A percentile compares a stretch with the other conserved stretches of the same genome.
Conservation (phyloP, 2,797 vertebrate genomes). For the Syndactyla subalaris region DNA sequence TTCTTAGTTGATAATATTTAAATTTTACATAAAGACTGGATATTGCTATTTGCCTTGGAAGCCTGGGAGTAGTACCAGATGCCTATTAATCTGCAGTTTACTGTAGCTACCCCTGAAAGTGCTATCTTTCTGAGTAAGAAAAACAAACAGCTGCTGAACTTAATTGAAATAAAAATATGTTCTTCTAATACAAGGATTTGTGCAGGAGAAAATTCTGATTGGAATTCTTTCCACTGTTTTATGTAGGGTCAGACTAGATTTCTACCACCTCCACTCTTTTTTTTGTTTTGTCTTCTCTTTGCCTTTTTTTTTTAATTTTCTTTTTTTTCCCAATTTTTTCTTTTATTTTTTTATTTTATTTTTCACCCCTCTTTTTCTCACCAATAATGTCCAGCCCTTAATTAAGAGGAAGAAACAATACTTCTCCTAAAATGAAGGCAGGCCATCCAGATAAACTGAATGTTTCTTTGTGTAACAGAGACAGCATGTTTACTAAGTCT, state of each 20-base stretch:
- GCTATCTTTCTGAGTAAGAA: constrained; percentile 24
- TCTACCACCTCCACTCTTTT: fast-evolving
- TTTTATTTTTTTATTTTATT: no score
- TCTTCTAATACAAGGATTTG: not conserved
- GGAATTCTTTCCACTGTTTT: not conserved
- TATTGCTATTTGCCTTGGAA: not conserved
- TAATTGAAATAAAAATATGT: not conserved
- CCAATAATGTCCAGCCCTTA: not conserved
- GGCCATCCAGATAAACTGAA: not conserved
- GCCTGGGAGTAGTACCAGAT: constrained; percentile 27
- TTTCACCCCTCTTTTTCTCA: fast-evolving
- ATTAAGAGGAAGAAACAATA: not conserved
- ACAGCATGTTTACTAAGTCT: not conserved
- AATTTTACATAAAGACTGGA: not conserved
- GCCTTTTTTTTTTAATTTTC: no score
- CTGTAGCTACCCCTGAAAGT: not conserved
- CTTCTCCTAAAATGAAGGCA: not conserved
- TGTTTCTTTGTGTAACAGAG: not conserved
- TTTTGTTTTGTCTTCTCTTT: not conserved
- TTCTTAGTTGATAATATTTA: not conserved
- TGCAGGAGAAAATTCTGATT: not conserved
- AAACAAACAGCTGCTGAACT: constrained; percentile 22
- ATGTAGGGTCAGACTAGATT: not conserved
- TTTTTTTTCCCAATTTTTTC: no score
- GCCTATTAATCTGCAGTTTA: not conserved